Percentiles rank a stretch among this genome's conserved stretches.
Evolutionary conservation across 2,888 invertebrate genomes (phyloP).

Genomic region (Agrochola lychnidis): DNA sequence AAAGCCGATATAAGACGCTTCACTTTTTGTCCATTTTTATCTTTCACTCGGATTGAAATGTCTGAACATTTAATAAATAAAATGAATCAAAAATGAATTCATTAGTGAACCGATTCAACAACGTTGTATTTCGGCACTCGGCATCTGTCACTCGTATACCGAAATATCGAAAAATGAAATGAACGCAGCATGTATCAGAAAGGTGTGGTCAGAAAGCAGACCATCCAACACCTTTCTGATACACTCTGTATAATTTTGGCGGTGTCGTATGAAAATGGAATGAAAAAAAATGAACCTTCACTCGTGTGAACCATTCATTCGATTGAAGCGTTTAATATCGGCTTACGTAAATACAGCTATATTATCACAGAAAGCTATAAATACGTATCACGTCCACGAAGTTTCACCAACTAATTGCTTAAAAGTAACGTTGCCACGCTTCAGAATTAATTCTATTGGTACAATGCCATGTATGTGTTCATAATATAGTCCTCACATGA

Average conservation of each 20-base stretch:
- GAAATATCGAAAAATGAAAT: neutral
- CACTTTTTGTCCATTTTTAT: neutral
- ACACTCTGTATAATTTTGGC: neutral
- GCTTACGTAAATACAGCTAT: neutral
- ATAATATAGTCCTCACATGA: neutral
- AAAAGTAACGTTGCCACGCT: neutral
- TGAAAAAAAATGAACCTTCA: neutral
- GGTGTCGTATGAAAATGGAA: neutral
- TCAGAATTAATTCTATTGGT: neutral
- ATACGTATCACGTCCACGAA: neutral
- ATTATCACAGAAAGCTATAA: neutral
- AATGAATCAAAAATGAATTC: neutral
- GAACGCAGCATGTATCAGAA: neutral
- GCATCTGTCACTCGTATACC: neutral
- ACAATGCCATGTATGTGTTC: neutral
- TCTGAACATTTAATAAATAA: neutral
- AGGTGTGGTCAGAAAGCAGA: too few species aligned
- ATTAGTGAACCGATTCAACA: neutral
- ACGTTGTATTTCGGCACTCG: neutral
- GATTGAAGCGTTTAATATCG: neutral
- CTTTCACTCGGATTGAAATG: neutral
- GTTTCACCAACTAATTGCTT: neutral
- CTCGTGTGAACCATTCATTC: neutral
- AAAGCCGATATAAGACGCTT: neutral
- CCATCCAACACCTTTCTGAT: too few species aligned